These are phyloP conservation scores for Kradibia gibbosae DNA, from an alignment of 1,140 invertebrate genomes.

Conservation along the genomic window DNA sequence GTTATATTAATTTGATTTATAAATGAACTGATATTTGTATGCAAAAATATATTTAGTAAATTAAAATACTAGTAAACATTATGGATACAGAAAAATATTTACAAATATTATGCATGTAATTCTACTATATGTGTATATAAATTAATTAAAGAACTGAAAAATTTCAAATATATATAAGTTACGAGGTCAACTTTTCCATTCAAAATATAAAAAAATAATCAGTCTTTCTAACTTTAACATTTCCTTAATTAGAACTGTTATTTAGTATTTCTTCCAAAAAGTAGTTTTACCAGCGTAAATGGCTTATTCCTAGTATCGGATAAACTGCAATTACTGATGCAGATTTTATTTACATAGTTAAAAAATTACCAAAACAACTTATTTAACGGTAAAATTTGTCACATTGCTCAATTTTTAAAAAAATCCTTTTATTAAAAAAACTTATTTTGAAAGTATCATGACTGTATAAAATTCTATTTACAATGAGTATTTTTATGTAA, in stretches of 20 bases:
- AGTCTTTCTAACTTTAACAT: background rate
- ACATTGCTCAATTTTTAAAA: no score
- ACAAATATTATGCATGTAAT: no score
- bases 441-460: background rate
- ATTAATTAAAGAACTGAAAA: no score
- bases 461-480: no score
- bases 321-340: background rate
- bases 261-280: constrained; percentile 4
- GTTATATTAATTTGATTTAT: no score
- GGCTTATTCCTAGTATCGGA: background rate
- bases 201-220: background rate
- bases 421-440: background rate
- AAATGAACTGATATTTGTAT: no score
- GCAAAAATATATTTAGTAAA: no score
- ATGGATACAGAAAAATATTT: no score
- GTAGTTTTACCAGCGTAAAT: constrained; percentile 5
- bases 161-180: no score
- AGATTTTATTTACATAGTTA: background rate
- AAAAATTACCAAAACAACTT: background rate
- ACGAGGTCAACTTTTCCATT: background rate
- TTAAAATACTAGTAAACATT: no score
- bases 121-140: no score
- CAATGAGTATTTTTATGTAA: no score
- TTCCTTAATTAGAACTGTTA: constrained; percentile 14
- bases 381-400: background rate